These are phyloP conservation scores for Drosophila pseudoananassae DNA, from an alignment of 1,140 invertebrate species.

Conservation along the genomic window DNA sequence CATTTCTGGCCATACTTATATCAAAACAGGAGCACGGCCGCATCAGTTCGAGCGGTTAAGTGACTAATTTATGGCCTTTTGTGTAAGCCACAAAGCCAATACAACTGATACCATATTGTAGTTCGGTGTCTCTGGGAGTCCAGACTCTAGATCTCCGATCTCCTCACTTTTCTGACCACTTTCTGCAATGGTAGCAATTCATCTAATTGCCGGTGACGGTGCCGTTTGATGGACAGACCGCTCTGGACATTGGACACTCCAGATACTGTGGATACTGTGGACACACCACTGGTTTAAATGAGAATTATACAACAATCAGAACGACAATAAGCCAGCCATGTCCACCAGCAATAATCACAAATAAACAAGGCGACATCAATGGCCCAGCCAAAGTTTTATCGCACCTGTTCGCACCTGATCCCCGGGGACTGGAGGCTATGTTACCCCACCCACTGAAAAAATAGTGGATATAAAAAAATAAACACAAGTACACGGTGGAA, in stretches of 20 bases:
- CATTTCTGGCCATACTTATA: conserved; percentile 77
- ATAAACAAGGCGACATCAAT: neutral
- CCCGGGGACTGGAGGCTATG: neutral
- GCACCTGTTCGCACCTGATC: conserved; percentile 5
- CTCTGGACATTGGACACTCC: conserved; percentile 2
- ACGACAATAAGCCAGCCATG: conserved; percentile 39
- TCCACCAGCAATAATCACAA: conserved; percentile 15
- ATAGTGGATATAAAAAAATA: neutral
- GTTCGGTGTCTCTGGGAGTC: conserved; percentile 14
- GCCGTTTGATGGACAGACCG: conserved; percentile 61
- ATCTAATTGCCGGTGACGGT: conserved; percentile 63
- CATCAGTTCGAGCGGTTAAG: conserved; percentile 59
- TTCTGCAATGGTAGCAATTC: conserved; percentile 71
- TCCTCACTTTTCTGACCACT: conserved; percentile 40
- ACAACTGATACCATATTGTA: conserved; percentile 48
- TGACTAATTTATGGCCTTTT: conserved; percentile 82
- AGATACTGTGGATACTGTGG: neutral
- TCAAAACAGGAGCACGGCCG: conserved; percentile 59
- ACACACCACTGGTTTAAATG: conserved; percentile 15
- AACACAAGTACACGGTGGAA: neutral
- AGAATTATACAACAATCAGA: conserved; percentile 50
- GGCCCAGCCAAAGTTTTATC: conserved; percentile 5
- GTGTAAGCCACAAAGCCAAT: conserved; percentile 69
- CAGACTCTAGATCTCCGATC: conserved; percentile 16
- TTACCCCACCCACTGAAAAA: neutral